Percentiles rank a stretch among this genome's conserved stretches.
Evolutionary conservation across 2,797 vertebrate genomes (phyloP).

Genomic region (Chelonia mydas): DNA sequence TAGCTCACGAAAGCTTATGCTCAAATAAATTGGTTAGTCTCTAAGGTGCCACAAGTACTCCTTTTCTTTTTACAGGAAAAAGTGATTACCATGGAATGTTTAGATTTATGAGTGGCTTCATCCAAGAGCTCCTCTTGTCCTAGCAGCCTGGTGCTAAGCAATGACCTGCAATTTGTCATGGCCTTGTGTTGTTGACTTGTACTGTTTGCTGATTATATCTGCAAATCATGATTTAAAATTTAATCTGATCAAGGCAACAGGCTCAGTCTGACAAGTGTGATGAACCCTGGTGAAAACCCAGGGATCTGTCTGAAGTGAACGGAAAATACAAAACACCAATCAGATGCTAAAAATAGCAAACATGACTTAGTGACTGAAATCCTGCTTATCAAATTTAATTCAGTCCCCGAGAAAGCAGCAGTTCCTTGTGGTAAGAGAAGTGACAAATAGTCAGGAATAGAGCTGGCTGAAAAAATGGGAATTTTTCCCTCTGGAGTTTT

Average conservation of each 20-base stretch:
- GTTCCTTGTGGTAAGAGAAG: not conserved
- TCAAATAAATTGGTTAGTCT: too few relatives aligned
- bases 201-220: conserved; percentile 41
- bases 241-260: not conserved
- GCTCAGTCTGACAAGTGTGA: not conserved
- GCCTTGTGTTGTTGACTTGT: conserved; percentile 1
- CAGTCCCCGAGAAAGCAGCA: not conserved
- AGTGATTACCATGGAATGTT: conserved; percentile 28
- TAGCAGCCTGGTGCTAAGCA: not conserved
- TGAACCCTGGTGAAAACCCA: conserved; percentile 2
- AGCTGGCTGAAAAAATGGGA: not conserved
- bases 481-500: not conserved
- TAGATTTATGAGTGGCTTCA: not conserved
- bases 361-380: not conserved
- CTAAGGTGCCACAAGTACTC: too few relatives aligned
- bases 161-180: conserved; percentile 2
- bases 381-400: conserved; percentile 8
- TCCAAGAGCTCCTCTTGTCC: not conserved
- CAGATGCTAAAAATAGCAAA: not conserved
- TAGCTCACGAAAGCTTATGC: too few relatives aligned
- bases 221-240: not conserved
- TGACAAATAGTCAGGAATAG: not conserved
- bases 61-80: too few relatives aligned
- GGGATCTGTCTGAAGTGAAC: not conserved
- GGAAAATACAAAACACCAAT: not conserved